Base-by-base conservation (phyloP, 1,140 invertebrate genomes). In the Lordiphosa mommai region DNA sequence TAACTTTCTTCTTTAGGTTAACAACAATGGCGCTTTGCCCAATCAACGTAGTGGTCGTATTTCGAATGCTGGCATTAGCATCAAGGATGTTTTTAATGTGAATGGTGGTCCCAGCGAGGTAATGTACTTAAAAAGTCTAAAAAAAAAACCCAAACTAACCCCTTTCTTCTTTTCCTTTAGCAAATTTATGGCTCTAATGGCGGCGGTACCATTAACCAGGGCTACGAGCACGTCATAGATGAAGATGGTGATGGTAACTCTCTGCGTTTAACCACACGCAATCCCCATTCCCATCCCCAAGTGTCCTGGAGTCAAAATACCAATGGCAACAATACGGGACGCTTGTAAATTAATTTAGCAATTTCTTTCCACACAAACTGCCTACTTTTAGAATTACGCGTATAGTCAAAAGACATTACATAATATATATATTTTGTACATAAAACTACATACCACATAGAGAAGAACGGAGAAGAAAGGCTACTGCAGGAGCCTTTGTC, bases 241-340 rank as follows among this genome's bases (percentile, higher is more conserved):
- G 91, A 91, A n/a, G 91, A 92, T 16, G 92, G 90, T 14, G 91
- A 91, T 44, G 90, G 86, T 51, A 92, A 92, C 64, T 92, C 92
- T 2, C 88, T 92, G 36, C 89, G 91, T 70, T 72, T 92, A 37
- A 91, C 92, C 51, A 90, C 91, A 4, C 88, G 91, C 72, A 89
- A 89, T 66, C 85, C 82, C 1, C 76, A 86, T 53, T 52, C 61
- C 9, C 64, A 68, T 36, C 64, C 64, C 32, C 87, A 88, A 57
- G 87, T 88, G 5, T 87, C 87, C 37, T 88, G 87, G 87, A 59
- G 87, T 40, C 80, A 77, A 41, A 88, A 87, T 34, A 84, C 72
- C 1, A 77, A 51, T 30, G 72, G 70, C 46, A 88, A 71, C 34
- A 87, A 64, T 41, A 73, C 86, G 14, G 86, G 86, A 44, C 86